Evolutionary conservation across 2,113 vertebrate species (phyloP), one percentile per base, ranked within the genome.

Genomic region (Xenopus borealis): DNA sequence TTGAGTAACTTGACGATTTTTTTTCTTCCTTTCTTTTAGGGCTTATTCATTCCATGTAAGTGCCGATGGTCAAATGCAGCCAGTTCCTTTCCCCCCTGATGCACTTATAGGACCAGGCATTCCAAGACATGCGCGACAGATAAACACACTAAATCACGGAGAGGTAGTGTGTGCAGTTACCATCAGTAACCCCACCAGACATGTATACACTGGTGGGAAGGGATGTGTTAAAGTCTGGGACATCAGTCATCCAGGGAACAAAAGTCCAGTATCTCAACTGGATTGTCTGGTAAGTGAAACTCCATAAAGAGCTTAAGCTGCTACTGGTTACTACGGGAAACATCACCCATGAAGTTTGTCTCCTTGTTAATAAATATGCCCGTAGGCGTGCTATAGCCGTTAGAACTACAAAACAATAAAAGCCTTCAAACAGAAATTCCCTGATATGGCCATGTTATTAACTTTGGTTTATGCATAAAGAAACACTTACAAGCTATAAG

Each of bases 141-240:
- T 94, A 86, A 94, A 92, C 81, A 92, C 92, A 11, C 83, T 94
- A 72, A 93, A 89, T 83, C 92, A 94, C 0, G 92, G 92, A 45
- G 92, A 94, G 67, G 92, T 94, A 66, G 92, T 94, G 45, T 94
- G 92, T 19, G 91, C 91, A 0, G 92, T 94, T 50, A 94, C 92
- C 72, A 94, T 94, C 85, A 94, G 93, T 85, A 93, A 93, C 79
- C 92, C 92, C 78, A 94, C 92, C 0, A 86, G 91, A 78, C 93
- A 93, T 0, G 91, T 93, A 78, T 94, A 93, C 81, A 93, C 91
- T 0, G 92, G 92, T 11, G 92, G 92, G 62, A 94, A 94, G 79
- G 92, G 93, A 0, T 93, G 92, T 0, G 92, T 94, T 78, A 94
- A 94, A 71, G 90, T 94, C 69, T 94, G 93, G 92, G 92, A 93